Evolutionary conservation across 2,888 invertebrate genomes (phyloP).

Genomic region (Netelia inedita): DNA sequence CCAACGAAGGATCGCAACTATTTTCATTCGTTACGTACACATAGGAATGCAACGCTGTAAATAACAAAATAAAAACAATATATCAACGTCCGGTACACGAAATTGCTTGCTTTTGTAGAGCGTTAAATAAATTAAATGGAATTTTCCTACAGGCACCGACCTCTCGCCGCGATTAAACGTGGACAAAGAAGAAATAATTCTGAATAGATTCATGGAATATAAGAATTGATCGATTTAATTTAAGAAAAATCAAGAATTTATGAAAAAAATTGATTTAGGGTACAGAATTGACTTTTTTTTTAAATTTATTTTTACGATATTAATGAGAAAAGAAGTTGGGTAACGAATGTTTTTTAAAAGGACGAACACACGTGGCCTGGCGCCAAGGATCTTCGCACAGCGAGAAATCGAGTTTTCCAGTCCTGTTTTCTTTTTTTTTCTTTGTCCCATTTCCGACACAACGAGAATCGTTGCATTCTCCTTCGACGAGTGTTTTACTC

Average conservation of each 20-base stretch:
- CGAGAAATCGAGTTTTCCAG: not conserved
- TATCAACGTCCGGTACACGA: not conserved
- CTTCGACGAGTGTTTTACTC: constrained; percentile 25
- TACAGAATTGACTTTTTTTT: not conserved
- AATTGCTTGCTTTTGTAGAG: no score
- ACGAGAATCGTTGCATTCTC: not conserved
- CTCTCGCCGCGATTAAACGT: no score
- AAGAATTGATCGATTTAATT: no score
- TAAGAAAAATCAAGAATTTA: no score
- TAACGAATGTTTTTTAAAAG: not conserved
- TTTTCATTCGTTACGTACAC: not conserved
- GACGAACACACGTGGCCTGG: constrained; percentile 21
- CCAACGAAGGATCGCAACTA: not conserved
- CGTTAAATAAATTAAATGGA: no score
- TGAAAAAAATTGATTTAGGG: no score
- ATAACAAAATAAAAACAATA: not conserved
- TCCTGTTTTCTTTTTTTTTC: no score
- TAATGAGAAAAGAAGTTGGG: not conserved
- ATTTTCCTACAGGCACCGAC: no score
- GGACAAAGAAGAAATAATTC: no score
- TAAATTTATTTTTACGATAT: not conserved
- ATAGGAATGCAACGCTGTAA: not conserved
- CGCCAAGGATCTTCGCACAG: constrained; percentile 8
- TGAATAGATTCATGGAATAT: no score
- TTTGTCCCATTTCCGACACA: not conserved